Evolutionary conservation across 2,888 invertebrate species (phyloP).

Genomic region (Clepsis dumicolana): DNA sequence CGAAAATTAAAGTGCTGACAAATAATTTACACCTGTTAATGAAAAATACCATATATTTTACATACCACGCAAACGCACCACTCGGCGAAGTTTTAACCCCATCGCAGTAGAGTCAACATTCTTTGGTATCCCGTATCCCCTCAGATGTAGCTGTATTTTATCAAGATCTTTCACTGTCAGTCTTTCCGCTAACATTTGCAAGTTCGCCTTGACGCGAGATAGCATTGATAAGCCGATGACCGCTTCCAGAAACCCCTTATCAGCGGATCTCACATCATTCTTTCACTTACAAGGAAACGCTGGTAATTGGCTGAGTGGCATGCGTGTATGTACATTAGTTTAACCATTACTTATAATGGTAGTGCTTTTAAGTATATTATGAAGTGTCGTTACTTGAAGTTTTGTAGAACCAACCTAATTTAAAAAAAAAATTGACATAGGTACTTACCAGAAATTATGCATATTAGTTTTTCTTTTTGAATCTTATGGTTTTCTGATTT

Average conservation of each 20-base stretch:
- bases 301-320: conserved; percentile 35
- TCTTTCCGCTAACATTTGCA: conserved; percentile 40
- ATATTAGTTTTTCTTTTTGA: too few relatives aligned
- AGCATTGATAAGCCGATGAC: conserved; percentile 34
- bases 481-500: too few relatives aligned
- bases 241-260: conserved; percentile 29
- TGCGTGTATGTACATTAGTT: conserved; percentile 8
- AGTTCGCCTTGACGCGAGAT: conserved; percentile 42
- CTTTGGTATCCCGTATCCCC: background rate
- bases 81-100: background rate
- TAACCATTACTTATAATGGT: background rate
- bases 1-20: too few relatives aligned
- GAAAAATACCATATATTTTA: conserved; percentile 8
- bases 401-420: too few relatives aligned
- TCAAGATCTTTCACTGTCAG: conserved; percentile 41
- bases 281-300: conserved; percentile 34
- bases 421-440: too few relatives aligned
- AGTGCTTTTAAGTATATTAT: background rate
- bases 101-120: background rate
- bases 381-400: background rate
- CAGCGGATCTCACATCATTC: conserved; percentile 37
- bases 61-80: background rate
- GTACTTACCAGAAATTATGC: too few relatives aligned
- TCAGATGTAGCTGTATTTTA: conserved; percentile 33
- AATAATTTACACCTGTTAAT: background rate